Evolutionary conservation across 2,888 invertebrate genomes (phyloP).

Genomic region (Tupiocoris notatus): DNA sequence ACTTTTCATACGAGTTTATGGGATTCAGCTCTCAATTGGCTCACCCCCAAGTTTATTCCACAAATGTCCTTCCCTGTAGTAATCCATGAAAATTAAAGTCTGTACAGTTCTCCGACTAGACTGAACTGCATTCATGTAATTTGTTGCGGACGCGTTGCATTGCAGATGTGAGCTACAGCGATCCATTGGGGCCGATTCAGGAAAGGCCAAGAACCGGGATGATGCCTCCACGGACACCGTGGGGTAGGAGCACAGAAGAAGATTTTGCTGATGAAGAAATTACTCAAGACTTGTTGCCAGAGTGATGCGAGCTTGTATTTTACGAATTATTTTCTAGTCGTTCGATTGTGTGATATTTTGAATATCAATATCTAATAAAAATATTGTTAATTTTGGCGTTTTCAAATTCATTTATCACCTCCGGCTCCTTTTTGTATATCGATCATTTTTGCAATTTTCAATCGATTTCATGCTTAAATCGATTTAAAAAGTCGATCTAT

Average conservation of each 20-base stretch:
- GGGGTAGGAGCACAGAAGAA: conserved; percentile 58
- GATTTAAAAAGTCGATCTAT: too few relatives aligned
- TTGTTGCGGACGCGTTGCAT: conserved; percentile 25
- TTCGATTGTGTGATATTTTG: background rate
- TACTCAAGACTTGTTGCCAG: conserved; percentile 71
- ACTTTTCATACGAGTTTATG: too few relatives aligned
- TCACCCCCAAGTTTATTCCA: too few relatives aligned
- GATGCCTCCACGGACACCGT: conserved; percentile 53
- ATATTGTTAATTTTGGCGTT: background rate
- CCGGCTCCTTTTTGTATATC: too few relatives aligned
- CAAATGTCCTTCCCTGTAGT: too few relatives aligned
- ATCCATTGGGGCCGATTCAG: conserved; percentile 61
- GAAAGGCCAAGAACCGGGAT: conserved; percentile 59
- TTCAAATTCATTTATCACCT: too few relatives aligned
- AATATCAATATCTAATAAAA: background rate
- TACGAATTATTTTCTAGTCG: background rate
- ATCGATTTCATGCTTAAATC: too few relatives aligned
- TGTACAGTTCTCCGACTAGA: too few relatives aligned
- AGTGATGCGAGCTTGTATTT: conserved; percentile 56
- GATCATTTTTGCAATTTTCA: too few relatives aligned
- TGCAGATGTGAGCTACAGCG: conserved; percentile 59
- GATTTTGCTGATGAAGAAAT: conserved; percentile 73
- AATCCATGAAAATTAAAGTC: too few relatives aligned
- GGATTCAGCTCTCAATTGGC: too few relatives aligned
- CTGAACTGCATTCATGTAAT: too few relatives aligned